phyloP scores from a whole-genome alignment of 2,888 invertebrate species.

The Campoplex nolae region DNA sequence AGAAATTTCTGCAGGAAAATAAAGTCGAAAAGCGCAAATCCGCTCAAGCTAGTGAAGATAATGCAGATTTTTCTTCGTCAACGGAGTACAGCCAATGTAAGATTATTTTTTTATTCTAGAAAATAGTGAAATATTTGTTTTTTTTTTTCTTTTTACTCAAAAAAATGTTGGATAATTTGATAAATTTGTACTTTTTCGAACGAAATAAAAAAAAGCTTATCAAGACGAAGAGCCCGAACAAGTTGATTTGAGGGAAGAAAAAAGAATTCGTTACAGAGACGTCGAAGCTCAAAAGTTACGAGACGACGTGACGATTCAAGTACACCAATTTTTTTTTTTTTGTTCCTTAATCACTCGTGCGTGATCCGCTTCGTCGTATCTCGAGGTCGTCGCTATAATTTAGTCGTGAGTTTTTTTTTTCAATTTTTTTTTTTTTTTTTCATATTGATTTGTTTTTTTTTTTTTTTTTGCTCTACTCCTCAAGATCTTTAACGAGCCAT shows the following conservation, averaged over 20 bases:
- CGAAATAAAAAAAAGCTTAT: slow-evolving; percentile 76
- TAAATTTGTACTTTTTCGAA: not conserved
- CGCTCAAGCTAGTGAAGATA: slow-evolving; percentile 58
- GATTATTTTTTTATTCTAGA: slow-evolving; percentile 5
- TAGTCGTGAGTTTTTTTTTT: slow-evolving; percentile 8
- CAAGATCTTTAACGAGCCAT: slow-evolving; percentile 78
- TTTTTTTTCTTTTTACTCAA: not conserved
- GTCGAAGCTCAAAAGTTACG: slow-evolving; percentile 79
- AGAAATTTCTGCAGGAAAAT: not conserved
- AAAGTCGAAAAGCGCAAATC: slow-evolving; percentile 28
- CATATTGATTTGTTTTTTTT: not conserved
- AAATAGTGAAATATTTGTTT: not conserved
- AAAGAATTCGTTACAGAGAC: slow-evolving; percentile 75
- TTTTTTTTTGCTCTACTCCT: slow-evolving; percentile 12
- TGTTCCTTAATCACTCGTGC: slow-evolving; percentile 19
- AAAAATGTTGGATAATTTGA: not conserved
- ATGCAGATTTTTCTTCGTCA: slow-evolving; percentile 64
- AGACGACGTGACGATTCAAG: slow-evolving; percentile 82
- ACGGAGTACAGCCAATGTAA: slow-evolving; percentile 77
- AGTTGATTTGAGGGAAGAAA: slow-evolving; percentile 56
- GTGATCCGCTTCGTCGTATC: slow-evolving; percentile 21
- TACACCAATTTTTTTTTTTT: slow-evolving; percentile 60
- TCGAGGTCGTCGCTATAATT: slow-evolving; percentile 41
- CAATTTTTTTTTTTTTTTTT: slow-evolving; percentile 24
- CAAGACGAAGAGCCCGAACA: slow-evolving; percentile 76